These are phyloP conservation scores for Odontomachus brunneus DNA, from an alignment of 1,140 invertebrate species.

Conservation along the genomic window DNA sequence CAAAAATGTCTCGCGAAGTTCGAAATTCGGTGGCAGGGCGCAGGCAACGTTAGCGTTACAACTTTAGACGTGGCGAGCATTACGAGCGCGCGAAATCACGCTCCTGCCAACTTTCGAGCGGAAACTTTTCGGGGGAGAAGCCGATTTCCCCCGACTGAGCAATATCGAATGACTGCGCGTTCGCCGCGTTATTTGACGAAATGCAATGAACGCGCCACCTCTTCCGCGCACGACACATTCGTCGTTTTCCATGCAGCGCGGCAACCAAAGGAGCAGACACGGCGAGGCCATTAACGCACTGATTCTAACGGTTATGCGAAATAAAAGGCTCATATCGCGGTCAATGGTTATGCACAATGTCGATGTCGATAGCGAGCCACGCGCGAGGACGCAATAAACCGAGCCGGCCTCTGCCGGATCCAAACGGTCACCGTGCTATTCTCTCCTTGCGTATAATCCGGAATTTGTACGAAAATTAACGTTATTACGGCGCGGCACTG, in stretches of 20 bases:
- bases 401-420: conserved; percentile 67
- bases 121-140: conserved; percentile 45
- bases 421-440: conserved; percentile 80
- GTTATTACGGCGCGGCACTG: conserved; percentile 44
- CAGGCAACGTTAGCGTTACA: conserved; percentile 41
- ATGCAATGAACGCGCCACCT: neutral
- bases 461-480: conserved; percentile 75
- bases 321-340: conserved; percentile 50
- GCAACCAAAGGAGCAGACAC: no score
- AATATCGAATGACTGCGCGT: conserved; percentile 46
- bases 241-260: no score
- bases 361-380: conserved; percentile 5
- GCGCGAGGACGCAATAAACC: conserved; percentile 37
- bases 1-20: conserved; percentile 30
- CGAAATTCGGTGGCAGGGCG: conserved; percentile 37
- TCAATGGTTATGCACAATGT: neutral
- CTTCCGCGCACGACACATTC: neutral
- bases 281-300: no score
- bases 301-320: neutral
- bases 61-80: conserved; percentile 54
- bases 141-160: conserved; percentile 33
- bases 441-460: conserved; percentile 73
- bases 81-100: conserved; percentile 53
- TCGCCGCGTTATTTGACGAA: conserved; percentile 37
- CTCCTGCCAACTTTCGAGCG: conserved; percentile 32